Evolutionary conservation across 2,888 invertebrate genomes (phyloP), one percentile per base, ranked within the genome.

Genomic region (Andrena marginata): DNA sequence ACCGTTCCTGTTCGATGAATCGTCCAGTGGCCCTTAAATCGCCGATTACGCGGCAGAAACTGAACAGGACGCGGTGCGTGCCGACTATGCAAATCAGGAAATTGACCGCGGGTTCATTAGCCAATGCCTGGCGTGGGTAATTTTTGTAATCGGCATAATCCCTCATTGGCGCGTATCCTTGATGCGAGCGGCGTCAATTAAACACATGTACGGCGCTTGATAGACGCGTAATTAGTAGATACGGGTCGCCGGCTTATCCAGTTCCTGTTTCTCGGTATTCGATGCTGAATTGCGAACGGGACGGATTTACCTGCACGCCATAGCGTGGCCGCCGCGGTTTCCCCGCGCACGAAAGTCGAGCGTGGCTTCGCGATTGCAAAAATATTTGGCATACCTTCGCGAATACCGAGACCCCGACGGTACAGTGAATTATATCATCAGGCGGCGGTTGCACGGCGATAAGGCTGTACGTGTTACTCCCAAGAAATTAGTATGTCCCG

Each of bases 161-260:
- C 72, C 68, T 86, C 78, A 82, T 82, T 71, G 65, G 65, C 20
- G 54, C 29, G 31, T 65, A 74, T 63, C 77, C 68, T 68, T 56
- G 76, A 72, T 65, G 77, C 63, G 59, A 33, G 59, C 82, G 76
- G 77, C 85, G 73, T 82, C 86, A 63, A 86, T 86, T 82, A 85
- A 80, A 85, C 75, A 33, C 62, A 59, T 73, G 82, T 77, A 77
- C 69, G 77, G 49, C 31, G 59, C 54, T 82, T 87, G 87, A 87
- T 85, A 83, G 87, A 87, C 84, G 73, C 84, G 87, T 79, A 87
- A 87, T 87, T 87, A 87, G 87, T 51, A 73, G 81, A 85, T 87
- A 87, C 83, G 71, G 59, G 68, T 48, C 67, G 74, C 26, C 23
- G 8, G 23, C 74, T 80, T 84, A 77, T 85, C 87, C 77, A 73